These are phyloP conservation scores for Heteronetta atricapilla DNA, from an alignment of 2,113 vertebrate species.

Conservation along the genomic window DNA sequence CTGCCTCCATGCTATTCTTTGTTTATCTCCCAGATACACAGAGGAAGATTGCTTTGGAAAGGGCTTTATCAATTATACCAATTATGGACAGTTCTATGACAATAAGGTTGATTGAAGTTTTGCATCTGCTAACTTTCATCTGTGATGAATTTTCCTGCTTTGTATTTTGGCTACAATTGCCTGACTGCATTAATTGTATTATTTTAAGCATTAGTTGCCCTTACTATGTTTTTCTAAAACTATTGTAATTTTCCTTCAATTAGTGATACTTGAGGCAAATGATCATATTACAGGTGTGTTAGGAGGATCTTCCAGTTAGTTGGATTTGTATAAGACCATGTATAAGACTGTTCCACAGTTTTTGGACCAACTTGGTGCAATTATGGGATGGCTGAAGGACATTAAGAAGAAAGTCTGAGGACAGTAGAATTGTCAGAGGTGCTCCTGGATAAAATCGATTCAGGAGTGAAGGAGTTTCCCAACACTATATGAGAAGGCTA, in stretches of 20 bases:
- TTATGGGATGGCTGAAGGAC: neutral
- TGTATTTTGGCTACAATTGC: neutral
- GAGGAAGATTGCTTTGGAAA: neutral
- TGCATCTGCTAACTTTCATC: neutral
- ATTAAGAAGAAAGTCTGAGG: neutral
- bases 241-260: neutral
- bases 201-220: neutral
- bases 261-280: neutral
- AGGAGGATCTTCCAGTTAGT: neutral
- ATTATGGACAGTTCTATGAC: neutral
- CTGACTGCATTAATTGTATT: neutral
- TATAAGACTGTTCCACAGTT: neutral
- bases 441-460: neutral
- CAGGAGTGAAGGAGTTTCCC: neutral
- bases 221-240: neutral
- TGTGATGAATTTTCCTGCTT: neutral
- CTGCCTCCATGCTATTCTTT: neutral
- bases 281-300: neutral
- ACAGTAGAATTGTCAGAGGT: accelerated
- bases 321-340: neutral
- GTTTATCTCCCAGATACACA: neutral
- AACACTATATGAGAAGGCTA: neutral
- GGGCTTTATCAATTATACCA: neutral
- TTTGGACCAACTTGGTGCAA: accelerated
- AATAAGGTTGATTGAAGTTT: neutral